Conservation (phyloP, 2,113 vertebrate genomes). For the Nothobranchius kuhntae region DNA sequence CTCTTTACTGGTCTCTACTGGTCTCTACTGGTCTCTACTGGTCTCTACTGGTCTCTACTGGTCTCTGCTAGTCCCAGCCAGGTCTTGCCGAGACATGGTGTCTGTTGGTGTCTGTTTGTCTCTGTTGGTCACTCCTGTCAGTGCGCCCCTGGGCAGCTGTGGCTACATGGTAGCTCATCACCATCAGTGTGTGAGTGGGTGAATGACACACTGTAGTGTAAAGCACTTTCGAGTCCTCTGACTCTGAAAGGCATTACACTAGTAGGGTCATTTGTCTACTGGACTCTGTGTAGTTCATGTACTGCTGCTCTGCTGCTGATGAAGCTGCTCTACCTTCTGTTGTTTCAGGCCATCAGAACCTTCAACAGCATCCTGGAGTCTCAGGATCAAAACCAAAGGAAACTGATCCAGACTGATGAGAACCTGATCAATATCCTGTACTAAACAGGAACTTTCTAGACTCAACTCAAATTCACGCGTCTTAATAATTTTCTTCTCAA, state of each 20-base stretch:
- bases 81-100: too few relatives aligned
- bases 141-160: too few relatives aligned
- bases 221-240: too few relatives aligned
- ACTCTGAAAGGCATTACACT: too few relatives aligned
- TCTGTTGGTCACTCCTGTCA: too few relatives aligned
- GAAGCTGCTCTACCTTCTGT: not conserved
- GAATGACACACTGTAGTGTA: too few relatives aligned
- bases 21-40: too few relatives aligned
- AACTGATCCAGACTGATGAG: constrained; percentile 73
- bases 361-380: constrained; percentile 84
- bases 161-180: too few relatives aligned
- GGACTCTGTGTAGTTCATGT: not conserved
- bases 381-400: constrained; percentile 74
- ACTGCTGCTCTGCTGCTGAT: not conserved
- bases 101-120: too few relatives aligned
- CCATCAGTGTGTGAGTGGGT: too few relatives aligned
- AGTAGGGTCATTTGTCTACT: not conserved
- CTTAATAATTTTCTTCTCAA: not conserved
- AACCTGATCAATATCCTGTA: constrained; percentile 64
- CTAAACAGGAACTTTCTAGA: not conserved
- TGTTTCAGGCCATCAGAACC: constrained; percentile 83
- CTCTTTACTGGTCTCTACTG: too few relatives aligned
- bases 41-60: not conserved
- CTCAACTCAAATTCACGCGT: not conserved
- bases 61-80: too few relatives aligned